Evolutionary conservation across 2,888 invertebrate genomes (phyloP).

Genomic region (Abrostola triplasia): DNA sequence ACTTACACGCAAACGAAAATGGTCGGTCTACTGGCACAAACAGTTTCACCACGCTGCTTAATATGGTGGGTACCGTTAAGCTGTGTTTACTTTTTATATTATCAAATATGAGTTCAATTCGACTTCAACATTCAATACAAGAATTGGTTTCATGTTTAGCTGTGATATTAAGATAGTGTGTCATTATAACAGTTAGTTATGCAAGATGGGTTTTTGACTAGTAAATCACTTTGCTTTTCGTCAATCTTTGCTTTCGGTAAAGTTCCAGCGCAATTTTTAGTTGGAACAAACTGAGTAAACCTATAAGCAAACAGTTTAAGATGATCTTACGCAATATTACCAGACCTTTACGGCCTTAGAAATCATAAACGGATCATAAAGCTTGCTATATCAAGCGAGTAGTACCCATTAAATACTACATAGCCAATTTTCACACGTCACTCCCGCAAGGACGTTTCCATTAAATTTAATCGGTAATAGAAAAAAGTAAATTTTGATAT

Average conservation of each 20-base stretch:
- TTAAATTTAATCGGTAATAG: conserved; percentile 43
- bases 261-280: neutral
- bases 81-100: conserved; percentile 61
- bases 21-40: conserved; percentile 66
- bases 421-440: conserved; percentile 45
- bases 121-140: conserved; percentile 30
- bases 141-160: conserved; percentile 32
- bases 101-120: conserved; percentile 57
- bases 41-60: conserved; percentile 66
- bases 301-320: conserved; percentile 1
- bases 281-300: neutral
- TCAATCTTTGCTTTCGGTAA: neutral
- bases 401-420: conserved; percentile 35
- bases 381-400: conserved; percentile 18
- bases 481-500: conserved; percentile 14
- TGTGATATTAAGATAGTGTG: conserved; percentile 28
- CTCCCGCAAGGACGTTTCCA: conserved; percentile 50
- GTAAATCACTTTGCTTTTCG: too few relatives aligned
- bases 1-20: conserved; percentile 51
- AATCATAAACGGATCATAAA: conserved; percentile 43
- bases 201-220: too few relatives aligned
- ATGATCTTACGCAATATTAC: conserved; percentile 19
- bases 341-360: conserved; percentile 16
- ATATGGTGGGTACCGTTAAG: conserved; percentile 69
- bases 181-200: too few relatives aligned